phyloP scores from a whole-genome alignment of 2,888 invertebrate genomes.

The Capitulum mitella region DNA sequence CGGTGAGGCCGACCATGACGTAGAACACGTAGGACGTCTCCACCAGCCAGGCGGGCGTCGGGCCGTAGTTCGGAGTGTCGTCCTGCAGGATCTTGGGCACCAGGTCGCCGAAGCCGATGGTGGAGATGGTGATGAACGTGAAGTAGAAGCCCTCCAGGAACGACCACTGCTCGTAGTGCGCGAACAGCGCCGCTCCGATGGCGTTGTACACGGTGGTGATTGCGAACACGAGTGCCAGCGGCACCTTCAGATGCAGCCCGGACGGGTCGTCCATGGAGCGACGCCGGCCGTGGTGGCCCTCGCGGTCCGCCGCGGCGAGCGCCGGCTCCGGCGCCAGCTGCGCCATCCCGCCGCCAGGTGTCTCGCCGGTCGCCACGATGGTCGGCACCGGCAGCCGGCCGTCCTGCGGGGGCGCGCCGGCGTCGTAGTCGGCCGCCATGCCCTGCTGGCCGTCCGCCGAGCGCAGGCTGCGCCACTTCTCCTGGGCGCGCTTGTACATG shows the following conservation, averaged over 20 bases:
- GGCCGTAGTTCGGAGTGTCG: background rate
- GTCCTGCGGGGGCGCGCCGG: background rate
- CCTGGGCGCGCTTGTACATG: background rate
- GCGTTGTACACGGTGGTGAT: background rate
- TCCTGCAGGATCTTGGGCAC: background rate
- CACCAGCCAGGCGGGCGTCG: background rate
- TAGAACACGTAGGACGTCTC: background rate
- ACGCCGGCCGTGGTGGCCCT: background rate
- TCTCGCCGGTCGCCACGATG: background rate
- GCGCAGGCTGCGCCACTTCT: background rate
- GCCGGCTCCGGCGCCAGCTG: no score
- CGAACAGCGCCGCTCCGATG: background rate
- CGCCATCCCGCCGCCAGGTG: background rate
- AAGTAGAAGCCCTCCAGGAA: slow-evolving; percentile 15
- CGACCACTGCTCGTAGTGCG: background rate
- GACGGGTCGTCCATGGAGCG: background rate
- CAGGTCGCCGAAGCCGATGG: slow-evolving; percentile 18
- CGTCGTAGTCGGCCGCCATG: background rate
- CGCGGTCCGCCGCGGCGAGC: no score
- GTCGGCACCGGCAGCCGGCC: background rate
- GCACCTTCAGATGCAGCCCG: background rate
- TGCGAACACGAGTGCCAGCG: background rate
- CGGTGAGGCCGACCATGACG: slow-evolving; percentile 10
- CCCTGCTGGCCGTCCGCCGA: background rate
- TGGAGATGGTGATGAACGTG: slow-evolving; percentile 16